phyloP scores from a whole-genome alignment of 2,797 vertebrate species.

The Sphenodon punctatus region DNA sequence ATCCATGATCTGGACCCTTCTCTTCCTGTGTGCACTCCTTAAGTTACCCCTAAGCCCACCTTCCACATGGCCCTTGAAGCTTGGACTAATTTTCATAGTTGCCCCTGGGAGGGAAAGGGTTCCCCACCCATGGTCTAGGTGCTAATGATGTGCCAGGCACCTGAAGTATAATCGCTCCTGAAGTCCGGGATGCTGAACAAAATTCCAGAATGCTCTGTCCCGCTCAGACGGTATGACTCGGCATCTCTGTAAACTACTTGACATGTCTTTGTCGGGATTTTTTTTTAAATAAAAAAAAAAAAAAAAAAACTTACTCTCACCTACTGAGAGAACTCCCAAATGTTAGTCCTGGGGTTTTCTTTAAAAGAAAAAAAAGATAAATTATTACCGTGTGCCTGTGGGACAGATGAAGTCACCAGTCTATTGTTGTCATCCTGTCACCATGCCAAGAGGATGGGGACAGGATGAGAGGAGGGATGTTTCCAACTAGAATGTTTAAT shows the following conservation, averaged over 20 bases:
- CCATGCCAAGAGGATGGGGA: background rate
- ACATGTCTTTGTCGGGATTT: too few species aligned
- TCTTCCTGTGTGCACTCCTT: too few species aligned
- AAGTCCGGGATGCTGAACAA: background rate
- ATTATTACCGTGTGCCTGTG: background rate
- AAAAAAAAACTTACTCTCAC: background rate
- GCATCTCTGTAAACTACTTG: conserved; percentile 8
- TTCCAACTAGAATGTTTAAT: background rate
- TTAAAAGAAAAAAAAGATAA: background rate
- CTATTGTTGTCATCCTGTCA: background rate
- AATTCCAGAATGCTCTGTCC: background rate
- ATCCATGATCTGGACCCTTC: too few species aligned
- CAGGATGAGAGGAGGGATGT: background rate
- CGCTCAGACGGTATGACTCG: background rate
- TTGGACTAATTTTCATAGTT: too few species aligned
- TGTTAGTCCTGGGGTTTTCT: background rate
- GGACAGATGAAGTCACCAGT: background rate
- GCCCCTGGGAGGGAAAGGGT: too few species aligned
- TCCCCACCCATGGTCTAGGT: too few species aligned
- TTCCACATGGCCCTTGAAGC: too few species aligned
- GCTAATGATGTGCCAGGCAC: background rate
- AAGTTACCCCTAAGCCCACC: too few species aligned
- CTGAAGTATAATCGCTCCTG: background rate
- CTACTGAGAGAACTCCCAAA: background rate
- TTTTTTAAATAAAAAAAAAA: too few species aligned